Conservation (phyloP, 2,797 vertebrate genomes). For the Acrossocheilus wenchowensis region DNA sequence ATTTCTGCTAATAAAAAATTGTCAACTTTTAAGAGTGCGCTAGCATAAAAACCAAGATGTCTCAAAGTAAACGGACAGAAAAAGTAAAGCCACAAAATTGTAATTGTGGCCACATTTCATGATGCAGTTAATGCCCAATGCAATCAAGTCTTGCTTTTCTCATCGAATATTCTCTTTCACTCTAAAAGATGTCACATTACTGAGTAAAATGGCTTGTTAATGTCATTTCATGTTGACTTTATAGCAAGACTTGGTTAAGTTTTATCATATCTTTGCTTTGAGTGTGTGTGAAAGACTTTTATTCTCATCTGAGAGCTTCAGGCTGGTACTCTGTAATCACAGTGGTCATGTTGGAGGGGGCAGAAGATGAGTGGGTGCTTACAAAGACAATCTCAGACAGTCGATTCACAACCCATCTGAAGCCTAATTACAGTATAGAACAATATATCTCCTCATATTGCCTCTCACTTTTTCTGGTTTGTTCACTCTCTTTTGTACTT, state of each 20-base stretch:
- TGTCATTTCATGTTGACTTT: not conserved
- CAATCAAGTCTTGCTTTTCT: not conserved
- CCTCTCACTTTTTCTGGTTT: slow-evolving; percentile 44
- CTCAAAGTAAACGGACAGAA: not conserved
- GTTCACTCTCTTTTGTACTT: slow-evolving; percentile 41
- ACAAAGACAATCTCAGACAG: slow-evolving; percentile 30
- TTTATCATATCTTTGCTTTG: not conserved
- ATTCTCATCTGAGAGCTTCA: slow-evolving; percentile 51
- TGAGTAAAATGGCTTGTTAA: not conserved
- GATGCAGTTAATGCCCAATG: not conserved
- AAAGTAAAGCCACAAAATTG: not conserved
- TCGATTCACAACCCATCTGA: slow-evolving; percentile 27
- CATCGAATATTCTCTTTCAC: not conserved
- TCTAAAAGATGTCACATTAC: not conserved
- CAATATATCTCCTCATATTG: slow-evolving; percentile 47
- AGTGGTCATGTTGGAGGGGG: not conserved
- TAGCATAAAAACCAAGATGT: not conserved
- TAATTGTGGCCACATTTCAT: not conserved
- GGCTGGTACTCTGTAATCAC: slow-evolving; percentile 48
- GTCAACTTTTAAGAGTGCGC: not conserved
- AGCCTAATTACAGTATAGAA: slow-evolving; percentile 49
- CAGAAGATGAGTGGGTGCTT: not conserved
- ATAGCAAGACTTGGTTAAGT: not conserved
- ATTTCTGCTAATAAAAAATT: not conserved
- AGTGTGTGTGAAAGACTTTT: slow-evolving; percentile 4